A percentile compares a stretch with the other conserved stretches of the same genome.
These are phyloP conservation scores for Anoplopoma fimbria DNA, from an alignment of 2,113 vertebrate genomes.

Conservation along the genomic window DNA sequence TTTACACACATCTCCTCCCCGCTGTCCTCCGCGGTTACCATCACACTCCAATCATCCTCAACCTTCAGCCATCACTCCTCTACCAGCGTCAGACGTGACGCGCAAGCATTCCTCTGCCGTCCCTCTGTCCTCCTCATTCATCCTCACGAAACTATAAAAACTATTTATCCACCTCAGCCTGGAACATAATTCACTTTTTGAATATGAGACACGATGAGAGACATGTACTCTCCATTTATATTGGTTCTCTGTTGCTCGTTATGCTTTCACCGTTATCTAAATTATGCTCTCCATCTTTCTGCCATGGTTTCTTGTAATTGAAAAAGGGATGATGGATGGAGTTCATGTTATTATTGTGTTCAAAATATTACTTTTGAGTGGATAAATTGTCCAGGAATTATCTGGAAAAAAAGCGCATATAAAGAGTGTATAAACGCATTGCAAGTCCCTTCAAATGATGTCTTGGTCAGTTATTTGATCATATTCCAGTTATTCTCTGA, in stretches of 20 bases:
- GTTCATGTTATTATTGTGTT: background rate
- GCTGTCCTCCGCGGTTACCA: background rate
- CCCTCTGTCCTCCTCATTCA: too few relatives aligned
- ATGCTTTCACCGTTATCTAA: too few relatives aligned
- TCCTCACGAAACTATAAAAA: background rate
- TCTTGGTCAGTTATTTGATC: background rate
- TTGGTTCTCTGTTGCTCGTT: background rate
- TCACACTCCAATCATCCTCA: background rate
- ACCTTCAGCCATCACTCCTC: background rate
- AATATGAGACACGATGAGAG: background rate
- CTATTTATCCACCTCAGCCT: background rate
- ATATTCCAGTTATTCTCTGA: background rate
- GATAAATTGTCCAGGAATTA: too few relatives aligned
- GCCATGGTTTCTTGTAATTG: background rate
- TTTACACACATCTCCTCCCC: slow-evolving; percentile 3
- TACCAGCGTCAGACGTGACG: too few relatives aligned
- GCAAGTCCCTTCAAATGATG: background rate
- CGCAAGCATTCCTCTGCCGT: too few relatives aligned
- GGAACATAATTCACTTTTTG: too few relatives aligned
- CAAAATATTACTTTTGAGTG: background rate
- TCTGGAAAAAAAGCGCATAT: background rate
- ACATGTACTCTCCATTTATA: background rate
- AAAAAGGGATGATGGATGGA: slow-evolving; percentile 13
- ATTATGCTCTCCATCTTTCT: background rate
- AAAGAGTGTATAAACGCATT: too few relatives aligned